Conservation (phyloP, 2,113 vertebrate genomes). For the Meleagris gallopavo region DNA sequence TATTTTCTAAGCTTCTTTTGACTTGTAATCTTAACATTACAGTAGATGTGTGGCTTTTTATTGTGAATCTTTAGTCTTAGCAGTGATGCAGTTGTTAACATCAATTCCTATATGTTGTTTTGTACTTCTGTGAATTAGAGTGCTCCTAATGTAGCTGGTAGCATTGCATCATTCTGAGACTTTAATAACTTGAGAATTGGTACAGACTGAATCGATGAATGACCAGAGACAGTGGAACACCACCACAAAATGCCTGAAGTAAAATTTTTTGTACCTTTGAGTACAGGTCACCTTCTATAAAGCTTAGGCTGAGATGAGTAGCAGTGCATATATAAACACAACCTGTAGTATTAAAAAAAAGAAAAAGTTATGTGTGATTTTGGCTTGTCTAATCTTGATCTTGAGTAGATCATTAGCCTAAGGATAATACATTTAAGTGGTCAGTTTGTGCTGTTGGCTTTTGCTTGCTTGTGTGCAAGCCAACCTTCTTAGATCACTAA, state of each 20-base stretch:
- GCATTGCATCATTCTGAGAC: background rate
- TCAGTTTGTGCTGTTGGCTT: background rate
- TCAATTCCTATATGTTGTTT: background rate
- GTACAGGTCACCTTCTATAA: background rate
- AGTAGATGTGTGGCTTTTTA: background rate
- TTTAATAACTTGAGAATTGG: background rate
- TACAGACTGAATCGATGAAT: background rate
- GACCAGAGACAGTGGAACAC: background rate
- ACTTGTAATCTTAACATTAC: background rate
- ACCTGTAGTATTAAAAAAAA: background rate
- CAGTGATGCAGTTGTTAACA: background rate
- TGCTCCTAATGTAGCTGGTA: background rate
- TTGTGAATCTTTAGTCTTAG: background rate
- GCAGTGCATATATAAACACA: background rate
- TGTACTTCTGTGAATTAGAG: background rate
- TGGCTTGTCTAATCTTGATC: background rate
- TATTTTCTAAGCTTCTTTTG: background rate
- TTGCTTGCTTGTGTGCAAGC: background rate
- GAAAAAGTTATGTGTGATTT: background rate
- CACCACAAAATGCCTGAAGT: background rate
- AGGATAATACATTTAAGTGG: background rate
- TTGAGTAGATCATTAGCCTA: background rate
- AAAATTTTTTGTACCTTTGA: background rate
- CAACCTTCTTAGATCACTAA: background rate
- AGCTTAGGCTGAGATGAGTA: background rate